Percentiles rank a stretch among this genome's conserved stretches.
Evolutionary conservation across 2,113 vertebrate species (phyloP).

Genomic region (Nyctereutes procyonoides): DNA sequence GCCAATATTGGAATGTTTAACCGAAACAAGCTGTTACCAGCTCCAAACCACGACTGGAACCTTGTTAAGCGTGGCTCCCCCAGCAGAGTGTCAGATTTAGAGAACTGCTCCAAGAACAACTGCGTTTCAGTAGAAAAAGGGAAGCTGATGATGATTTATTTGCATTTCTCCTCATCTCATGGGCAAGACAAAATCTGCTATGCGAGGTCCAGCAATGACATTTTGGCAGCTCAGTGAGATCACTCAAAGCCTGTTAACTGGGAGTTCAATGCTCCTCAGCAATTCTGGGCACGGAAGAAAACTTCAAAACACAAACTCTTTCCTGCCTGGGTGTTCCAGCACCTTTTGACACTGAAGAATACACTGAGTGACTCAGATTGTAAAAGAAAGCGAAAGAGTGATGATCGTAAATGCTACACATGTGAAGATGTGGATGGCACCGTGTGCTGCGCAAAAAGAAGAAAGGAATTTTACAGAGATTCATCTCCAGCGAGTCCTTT

Average conservation of each 20-base stretch:
- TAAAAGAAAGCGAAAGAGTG: neutral
- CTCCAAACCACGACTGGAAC: constrained; percentile 86
- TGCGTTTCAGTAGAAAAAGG: constrained; percentile 86
- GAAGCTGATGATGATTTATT: constrained; percentile 84
- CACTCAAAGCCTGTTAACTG: constrained; percentile 82
- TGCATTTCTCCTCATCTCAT: constrained; percentile 87
- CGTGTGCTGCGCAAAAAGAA: constrained; percentile 86
- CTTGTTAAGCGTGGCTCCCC: constrained; percentile 80
- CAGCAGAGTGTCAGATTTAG: constrained; percentile 84
- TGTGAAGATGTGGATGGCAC: constrained; percentile 89
- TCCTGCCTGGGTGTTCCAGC: constrained; percentile 85
- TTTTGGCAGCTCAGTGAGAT: constrained; percentile 89
- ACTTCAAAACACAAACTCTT: constrained; percentile 85
- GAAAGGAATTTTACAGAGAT: constrained; percentile 88
- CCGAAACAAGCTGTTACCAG: constrained; percentile 87
- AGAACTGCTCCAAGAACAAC: constrained; percentile 87
- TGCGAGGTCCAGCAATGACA: constrained; percentile 82
- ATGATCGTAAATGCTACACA: constrained; percentile 84
- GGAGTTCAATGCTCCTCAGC: constrained; percentile 80
- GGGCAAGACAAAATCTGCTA: constrained; percentile 89
- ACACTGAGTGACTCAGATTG: neutral
- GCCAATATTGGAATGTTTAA: constrained; percentile 87
- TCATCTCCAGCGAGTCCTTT: constrained; percentile 78
- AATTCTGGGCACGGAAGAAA: constrained; percentile 87
- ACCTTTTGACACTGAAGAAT: constrained; percentile 58